Conservation (phyloP, 2,888 invertebrate species). For the Netelia inedita region DNA sequence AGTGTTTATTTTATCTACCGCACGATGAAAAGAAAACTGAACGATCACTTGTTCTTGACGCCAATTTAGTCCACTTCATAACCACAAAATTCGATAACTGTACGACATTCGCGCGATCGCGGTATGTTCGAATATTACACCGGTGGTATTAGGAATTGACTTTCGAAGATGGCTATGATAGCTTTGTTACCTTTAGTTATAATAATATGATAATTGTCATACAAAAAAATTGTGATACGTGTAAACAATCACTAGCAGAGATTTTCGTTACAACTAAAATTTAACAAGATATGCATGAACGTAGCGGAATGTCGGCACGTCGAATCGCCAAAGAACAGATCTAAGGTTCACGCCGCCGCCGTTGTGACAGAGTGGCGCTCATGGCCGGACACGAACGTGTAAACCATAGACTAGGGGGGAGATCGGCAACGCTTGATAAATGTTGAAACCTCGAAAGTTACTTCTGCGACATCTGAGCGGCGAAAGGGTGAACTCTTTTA, state of each 20-base stretch:
- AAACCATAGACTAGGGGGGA: no score
- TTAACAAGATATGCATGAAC: background rate
- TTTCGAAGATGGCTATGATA: background rate
- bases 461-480: no score
- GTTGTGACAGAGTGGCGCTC: no score
- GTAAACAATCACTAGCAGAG: background rate
- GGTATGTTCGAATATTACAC: conserved; percentile 65
- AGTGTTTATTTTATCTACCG: background rate
- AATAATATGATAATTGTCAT: background rate
- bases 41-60: conserved; percentile 26
- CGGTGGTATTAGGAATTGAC: background rate
- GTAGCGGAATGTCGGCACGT: background rate
- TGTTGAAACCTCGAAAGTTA: no score
- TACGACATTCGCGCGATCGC: conserved; percentile 56
- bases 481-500: no score
- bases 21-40: background rate
- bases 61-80: conserved; percentile 29
- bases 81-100: conserved; percentile 25
- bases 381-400: no score
- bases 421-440: no score
- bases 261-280: background rate
- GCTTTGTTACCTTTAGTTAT: background rate
- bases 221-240: background rate
- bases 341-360: no score
- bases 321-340: no score